Conservation (phyloP, 2,113 vertebrate species). For the Mustelus asterias region DNA sequence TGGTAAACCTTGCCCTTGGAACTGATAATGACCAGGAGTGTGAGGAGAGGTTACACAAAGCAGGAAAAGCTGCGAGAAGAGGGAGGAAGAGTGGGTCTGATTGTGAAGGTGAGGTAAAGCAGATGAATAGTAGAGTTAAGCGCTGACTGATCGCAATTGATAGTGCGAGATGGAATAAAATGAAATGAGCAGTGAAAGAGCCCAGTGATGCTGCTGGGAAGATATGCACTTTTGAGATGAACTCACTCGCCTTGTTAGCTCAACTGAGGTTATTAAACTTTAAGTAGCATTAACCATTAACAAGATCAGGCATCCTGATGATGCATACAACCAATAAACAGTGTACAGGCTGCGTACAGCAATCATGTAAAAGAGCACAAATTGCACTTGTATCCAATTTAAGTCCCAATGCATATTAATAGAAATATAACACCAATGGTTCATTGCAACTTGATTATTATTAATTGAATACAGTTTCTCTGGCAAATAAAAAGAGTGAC, state of each 20-base stretch:
- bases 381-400: neutral
- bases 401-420: neutral
- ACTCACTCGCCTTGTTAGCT: neutral
- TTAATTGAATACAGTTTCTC: neutral
- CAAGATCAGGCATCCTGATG: neutral
- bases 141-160: too few species aligned
- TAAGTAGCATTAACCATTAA: neutral
- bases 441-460: neutral
- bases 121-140: too few species aligned
- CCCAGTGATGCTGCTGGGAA: neutral
- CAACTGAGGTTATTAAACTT: neutral
- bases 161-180: neutral
- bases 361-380: neutral
- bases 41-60: neutral
- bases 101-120: neutral
- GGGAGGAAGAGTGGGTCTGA: neutral
- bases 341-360: neutral
- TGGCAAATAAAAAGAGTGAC: neutral
- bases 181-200: neutral
- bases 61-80: neutral
- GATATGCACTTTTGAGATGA: neutral
- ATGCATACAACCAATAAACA: neutral
- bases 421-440: neutral
- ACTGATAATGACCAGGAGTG: neutral
- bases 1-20: neutral